Evolutionary conservation across 2,113 vertebrate genomes (phyloP), one percentile per base, ranked within the genome.

Genomic region (Engraulis encrasicolus): DNA sequence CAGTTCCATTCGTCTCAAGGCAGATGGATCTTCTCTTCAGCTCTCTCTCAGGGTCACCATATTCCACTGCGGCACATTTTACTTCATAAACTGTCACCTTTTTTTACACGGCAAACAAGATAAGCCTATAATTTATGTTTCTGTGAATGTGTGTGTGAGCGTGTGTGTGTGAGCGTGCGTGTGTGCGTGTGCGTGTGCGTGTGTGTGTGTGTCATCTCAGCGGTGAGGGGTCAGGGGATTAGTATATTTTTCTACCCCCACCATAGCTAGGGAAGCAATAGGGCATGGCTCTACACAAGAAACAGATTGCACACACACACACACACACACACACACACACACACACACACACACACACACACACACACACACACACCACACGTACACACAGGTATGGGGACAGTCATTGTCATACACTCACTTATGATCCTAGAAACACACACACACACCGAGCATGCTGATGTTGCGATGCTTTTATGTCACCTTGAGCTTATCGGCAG

Each of bases 401-500:
- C 1, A 71, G 61, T 71, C 23, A 71, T 71, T 15, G 61, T 31
- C 12, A 4, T 34, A 34, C 27, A 14, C 40, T 45, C 40, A 45
- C 40, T 45, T 45, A 45, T 45, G 40, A 45, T 45, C 40, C 9
- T 45, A 45, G 40, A 45, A 9, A 31, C 61, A 71, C 66, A 74
- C 31, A 74, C 27, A 74, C 66, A 66, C 27, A 27, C 23, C 31
- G 11, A 15, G 23, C 14, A 14, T 0, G 11, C 66, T 36, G 66
- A 31, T 74, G 66, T 66, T 66, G 27, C 66, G 27, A 36, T 34
- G 66, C 48, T 31, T 85, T 84, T 49, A 83, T 54, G 61, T 85
- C 85, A 87, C 80, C 81, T 84, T 85, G 58, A 77, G 84, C 81
- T 34, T 86, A 89, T 91, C 89, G 38, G 14, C 20, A n/a, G 11